phyloP scores from a whole-genome alignment of 2,888 invertebrate species.

The Plagiodera versicolora region DNA sequence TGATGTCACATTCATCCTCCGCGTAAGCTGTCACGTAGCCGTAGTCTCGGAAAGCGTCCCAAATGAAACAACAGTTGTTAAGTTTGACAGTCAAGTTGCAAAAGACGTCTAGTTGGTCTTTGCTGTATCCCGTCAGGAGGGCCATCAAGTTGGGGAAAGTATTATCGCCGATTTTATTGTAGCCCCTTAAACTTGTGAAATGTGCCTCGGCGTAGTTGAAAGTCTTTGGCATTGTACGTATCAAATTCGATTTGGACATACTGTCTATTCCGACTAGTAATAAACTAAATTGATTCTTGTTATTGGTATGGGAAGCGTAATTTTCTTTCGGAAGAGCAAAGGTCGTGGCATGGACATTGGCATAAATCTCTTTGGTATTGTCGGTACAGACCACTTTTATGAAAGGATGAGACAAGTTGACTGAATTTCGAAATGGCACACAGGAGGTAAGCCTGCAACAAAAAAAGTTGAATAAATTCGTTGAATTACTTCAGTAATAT shows the following conservation, averaged over 20 bases:
- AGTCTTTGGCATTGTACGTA: conserved; percentile 75
- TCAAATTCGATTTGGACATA: conserved; percentile 76
- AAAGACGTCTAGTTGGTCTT: conserved; percentile 51
- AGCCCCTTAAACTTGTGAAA: conserved; percentile 47
- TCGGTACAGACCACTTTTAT: conserved; percentile 23
- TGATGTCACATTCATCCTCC: conserved; percentile 73
- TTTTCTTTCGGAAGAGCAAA: conserved; percentile 7
- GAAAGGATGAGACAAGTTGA: conserved; percentile 17
- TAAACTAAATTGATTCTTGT: conserved; percentile 61
- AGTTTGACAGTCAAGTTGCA: conserved; percentile 60
- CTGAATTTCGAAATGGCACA: conserved; percentile 17
- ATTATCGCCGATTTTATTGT: conserved; percentile 79
- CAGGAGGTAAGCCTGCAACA: conserved; percentile 16
- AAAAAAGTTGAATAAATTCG: too few relatives aligned
- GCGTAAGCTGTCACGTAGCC: conserved; percentile 80
- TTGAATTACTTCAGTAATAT: too few relatives aligned
- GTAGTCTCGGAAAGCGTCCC: conserved; percentile 71
- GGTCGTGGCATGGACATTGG: conserved; percentile 59
- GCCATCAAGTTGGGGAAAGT: conserved; percentile 91
- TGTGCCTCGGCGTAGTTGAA: conserved; percentile 64
- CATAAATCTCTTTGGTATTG: conserved; percentile 46
- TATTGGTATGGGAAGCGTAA: conserved; percentile 25
- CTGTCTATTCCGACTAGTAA: conserved; percentile 83
- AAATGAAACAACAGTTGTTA: conserved; percentile 75
- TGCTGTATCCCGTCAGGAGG: conserved; percentile 68